These are phyloP conservation scores for Geodia barretti DNA, from an alignment of 37 sponge, comb jelly and placozoan genomes.

Conservation along the genomic window DNA sequence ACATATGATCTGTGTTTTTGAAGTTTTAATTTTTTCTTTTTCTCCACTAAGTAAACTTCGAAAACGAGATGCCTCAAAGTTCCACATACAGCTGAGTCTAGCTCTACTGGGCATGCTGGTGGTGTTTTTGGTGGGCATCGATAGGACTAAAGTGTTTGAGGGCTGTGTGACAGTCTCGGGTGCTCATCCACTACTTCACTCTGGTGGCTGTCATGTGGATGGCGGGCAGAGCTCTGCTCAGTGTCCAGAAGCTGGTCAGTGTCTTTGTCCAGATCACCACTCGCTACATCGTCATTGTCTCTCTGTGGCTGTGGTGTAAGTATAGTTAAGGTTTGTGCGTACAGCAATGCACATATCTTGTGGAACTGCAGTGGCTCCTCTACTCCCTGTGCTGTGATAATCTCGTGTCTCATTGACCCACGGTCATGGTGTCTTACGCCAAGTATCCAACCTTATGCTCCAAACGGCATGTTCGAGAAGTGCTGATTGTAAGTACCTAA, in stretches of 20 bases:
- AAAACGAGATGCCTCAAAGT: conserved; percentile 14
- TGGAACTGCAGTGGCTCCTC: not conserved
- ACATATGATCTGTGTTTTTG: not conserved
- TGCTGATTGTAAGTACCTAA: no score
- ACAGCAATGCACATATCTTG: no score
- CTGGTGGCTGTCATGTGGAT: conserved; percentile 30
- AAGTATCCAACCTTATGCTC: no score
- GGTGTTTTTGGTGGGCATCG: conserved; percentile 35
- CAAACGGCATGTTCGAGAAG: no score
- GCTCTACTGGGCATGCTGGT: conserved; percentile 43
- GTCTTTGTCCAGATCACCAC: conserved; percentile 36
- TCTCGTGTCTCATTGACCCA: not conserved
- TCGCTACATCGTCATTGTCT: conserved; percentile 13
- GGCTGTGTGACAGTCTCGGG: conserved; percentile 43
- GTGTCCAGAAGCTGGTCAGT: conserved; percentile 39
- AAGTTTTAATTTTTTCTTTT: not conserved
- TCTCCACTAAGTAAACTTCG: conserved; percentile 17
- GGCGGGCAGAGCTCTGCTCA: conserved; percentile 30
- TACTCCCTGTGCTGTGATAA: not conserved
- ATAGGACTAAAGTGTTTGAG: conserved; percentile 1
- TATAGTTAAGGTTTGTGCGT: no score
- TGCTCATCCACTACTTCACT: conserved; percentile 56
- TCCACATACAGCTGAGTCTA: conserved; percentile 39
- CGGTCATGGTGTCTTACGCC: not conserved
- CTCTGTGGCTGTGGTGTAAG: conserved; percentile 56